Evolutionary conservation across 2,888 invertebrate species (phyloP).

Genomic region (Phalangium opilio): DNA sequence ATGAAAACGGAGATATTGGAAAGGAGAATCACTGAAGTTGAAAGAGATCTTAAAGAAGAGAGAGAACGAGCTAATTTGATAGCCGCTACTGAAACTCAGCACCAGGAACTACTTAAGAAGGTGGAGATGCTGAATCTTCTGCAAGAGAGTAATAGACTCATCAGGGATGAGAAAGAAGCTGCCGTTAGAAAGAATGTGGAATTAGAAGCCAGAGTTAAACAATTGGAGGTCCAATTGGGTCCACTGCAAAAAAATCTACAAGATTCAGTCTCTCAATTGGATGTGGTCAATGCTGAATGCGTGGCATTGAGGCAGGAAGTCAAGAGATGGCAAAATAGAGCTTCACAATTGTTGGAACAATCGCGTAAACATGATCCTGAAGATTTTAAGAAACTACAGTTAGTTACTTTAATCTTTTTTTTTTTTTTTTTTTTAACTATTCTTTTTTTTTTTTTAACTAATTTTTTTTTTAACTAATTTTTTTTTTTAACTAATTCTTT

Average conservation of each 20-base stretch:
- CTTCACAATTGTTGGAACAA: conserved; percentile 72
- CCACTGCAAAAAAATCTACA: conserved; percentile 61
- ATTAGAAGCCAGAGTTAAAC: conserved; percentile 40
- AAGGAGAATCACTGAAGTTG: conserved; percentile 57
- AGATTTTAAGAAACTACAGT: conserved; percentile 50
- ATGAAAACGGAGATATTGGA: conserved; percentile 46
- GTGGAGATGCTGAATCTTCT: conserved; percentile 76
- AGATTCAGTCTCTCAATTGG: conserved; percentile 35
- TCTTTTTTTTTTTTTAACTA: too few relatives aligned
- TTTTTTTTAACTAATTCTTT: too few relatives aligned
- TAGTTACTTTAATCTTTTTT: too few relatives aligned
- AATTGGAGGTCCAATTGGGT: conserved; percentile 33
- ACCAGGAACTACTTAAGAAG: conserved; percentile 72
- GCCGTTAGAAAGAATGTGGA: conserved; percentile 40
- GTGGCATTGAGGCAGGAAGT: conserved; percentile 60
- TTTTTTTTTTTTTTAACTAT: too few relatives aligned
- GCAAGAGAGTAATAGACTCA: conserved; percentile 75
- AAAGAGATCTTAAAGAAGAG: conserved; percentile 47
- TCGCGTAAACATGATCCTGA: conserved; percentile 80
- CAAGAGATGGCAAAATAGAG: conserved; percentile 56
- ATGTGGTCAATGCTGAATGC: conserved; percentile 51
- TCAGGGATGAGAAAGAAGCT: conserved; percentile 68
- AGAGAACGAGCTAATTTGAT: conserved; percentile 56
- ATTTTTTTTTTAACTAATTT: too few relatives aligned
- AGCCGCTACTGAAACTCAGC: conserved; percentile 60